Percentiles rank a stretch among this genome's conserved stretches.
phyloP scores from a whole-genome alignment of 2,888 invertebrate genomes.

The Hydriomena furcata region DNA sequence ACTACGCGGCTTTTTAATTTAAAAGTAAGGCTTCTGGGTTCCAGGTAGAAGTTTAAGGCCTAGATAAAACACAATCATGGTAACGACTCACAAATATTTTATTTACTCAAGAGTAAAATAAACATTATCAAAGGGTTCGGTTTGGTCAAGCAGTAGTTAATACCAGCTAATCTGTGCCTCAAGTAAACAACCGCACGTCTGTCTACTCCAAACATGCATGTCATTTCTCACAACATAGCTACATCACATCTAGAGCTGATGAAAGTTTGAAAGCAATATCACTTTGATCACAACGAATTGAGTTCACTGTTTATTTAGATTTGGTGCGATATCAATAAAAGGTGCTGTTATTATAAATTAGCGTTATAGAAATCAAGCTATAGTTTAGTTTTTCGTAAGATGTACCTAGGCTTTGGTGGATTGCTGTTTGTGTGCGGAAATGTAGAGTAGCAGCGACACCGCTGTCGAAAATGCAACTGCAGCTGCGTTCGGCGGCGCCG shows the following conservation, averaged over 20 bases:
- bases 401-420: slow-evolving; percentile 38
- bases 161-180: neutral
- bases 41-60: neutral
- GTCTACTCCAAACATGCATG: slow-evolving; percentile 15
- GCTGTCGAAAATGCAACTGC: slow-evolving; percentile 27
- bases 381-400: slow-evolving; percentile 4
- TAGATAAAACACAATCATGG: neutral
- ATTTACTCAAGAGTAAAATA: slow-evolving; percentile 1
- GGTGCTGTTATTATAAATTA: slow-evolving; percentile 5
- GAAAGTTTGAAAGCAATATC: slow-evolving; percentile 16
- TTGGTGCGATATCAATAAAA: slow-evolving; percentile 1
- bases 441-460: slow-evolving; percentile 31
- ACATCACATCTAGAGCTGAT: slow-evolving; percentile 10
- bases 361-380: neutral
- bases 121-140: neutral
- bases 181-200: slow-evolving; percentile 9
- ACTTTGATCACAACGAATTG: slow-evolving; percentile 23
- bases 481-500: slow-evolving; percentile 20
- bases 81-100: neutral
- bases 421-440: slow-evolving; percentile 24
- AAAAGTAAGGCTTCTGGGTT: neutral
- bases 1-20: neutral
- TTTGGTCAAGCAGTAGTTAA: slow-evolving; percentile 1
- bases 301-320: slow-evolving; percentile 28
- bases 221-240: slow-evolving; percentile 16